phyloP scores from a whole-genome alignment of 2,113 vertebrate genomes.

The Meleagris gallopavo region DNA sequence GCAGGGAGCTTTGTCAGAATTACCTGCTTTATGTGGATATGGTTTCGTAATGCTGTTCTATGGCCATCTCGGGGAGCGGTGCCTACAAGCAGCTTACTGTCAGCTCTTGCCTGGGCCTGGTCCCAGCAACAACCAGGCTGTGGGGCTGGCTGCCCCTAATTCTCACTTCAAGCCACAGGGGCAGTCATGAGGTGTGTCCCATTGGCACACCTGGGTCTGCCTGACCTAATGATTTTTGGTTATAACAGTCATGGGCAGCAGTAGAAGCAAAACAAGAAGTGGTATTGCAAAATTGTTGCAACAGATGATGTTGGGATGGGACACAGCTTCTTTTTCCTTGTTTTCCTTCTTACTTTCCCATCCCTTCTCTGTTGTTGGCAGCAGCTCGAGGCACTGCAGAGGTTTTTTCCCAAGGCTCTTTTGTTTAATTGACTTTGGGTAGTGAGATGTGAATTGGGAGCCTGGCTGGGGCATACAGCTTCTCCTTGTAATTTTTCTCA shows the following conservation, averaged over 20 bases:
- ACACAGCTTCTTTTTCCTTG: not conserved
- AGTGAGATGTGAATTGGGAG: not conserved
- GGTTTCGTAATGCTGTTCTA: not conserved
- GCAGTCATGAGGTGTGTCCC: not conserved
- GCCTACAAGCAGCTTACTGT: accelerated
- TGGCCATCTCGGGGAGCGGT: accelerated
- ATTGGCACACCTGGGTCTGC: not conserved
- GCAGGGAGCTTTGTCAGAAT: not conserved
- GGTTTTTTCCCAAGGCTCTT: not conserved
- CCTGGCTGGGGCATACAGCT: not conserved
- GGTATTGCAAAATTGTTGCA: not conserved
- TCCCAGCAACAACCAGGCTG: not conserved
- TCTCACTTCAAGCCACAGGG: not conserved
- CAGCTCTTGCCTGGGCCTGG: not conserved
- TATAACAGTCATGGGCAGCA: not conserved
- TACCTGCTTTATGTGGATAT: not conserved
- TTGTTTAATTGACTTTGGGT: not conserved
- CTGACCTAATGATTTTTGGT: not conserved
- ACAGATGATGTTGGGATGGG: accelerated
- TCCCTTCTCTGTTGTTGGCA: not conserved
- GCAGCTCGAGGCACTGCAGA: not conserved
- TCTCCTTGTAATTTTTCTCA: not conserved
- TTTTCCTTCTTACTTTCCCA: not conserved
- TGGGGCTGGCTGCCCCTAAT: not conserved
- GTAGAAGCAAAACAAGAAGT: not conserved